These are phyloP conservation scores for Nowickia ferox DNA, from an alignment of 2,888 invertebrate species.

Conservation along the genomic window DNA sequence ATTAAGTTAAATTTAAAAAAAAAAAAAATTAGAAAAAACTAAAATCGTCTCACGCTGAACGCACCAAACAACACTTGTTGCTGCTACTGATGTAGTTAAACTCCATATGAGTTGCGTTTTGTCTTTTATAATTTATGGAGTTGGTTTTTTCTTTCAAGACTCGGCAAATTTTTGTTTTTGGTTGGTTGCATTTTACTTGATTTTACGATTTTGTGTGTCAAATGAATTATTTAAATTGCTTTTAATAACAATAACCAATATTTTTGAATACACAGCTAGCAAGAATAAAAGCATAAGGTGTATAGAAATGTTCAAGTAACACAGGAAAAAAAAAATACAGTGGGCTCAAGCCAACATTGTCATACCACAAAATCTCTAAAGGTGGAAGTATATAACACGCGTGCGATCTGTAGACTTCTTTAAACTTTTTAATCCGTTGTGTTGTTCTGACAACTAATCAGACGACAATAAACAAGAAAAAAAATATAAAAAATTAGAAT, in stretches of 20 bases:
- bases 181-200: slow-evolving; percentile 38
- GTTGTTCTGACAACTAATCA: too few relatives aligned
- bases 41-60: slow-evolving; percentile 3
- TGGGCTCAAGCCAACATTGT: not conserved
- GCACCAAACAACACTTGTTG: slow-evolving; percentile 47
- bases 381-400: too few relatives aligned
- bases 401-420: too few relatives aligned
- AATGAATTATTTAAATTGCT: slow-evolving; percentile 69
- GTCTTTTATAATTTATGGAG: slow-evolving; percentile 24
- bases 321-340: not conserved
- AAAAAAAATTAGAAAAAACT: not conserved
- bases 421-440: too few relatives aligned
- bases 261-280: not conserved
- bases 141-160: slow-evolving; percentile 10
- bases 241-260: slow-evolving; percentile 59
- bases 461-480: too few relatives aligned
- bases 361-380: too few relatives aligned
- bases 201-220: slow-evolving; percentile 61
- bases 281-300: not conserved
- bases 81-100: slow-evolving; percentile 41
- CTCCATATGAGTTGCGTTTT: slow-evolving; percentile 6
- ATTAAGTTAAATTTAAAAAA: slow-evolving; percentile 28
- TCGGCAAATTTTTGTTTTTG: slow-evolving; percentile 18
- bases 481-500: too few relatives aligned
- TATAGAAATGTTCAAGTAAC: not conserved